Percentiles rank a stretch among this genome's conserved stretches.
These are phyloP conservation scores for Elaeidobius kamerunicus DNA, from an alignment of 2,888 invertebrate species.

Conservation along the genomic window DNA sequence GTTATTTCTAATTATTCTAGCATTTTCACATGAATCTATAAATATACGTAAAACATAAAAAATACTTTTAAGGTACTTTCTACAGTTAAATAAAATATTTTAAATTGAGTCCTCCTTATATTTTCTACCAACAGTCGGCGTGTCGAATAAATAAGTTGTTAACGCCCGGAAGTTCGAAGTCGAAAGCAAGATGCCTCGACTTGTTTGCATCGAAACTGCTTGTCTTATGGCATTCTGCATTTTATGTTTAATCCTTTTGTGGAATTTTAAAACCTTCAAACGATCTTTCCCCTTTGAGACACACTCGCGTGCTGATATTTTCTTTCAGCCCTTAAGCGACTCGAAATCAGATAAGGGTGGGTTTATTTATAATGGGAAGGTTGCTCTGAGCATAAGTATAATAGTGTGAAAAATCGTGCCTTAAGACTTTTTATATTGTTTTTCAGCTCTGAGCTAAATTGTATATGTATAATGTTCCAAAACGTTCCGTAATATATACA, in stretches of 20 bases:
- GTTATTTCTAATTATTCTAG: neutral
- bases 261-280: slow-evolving; percentile 23
- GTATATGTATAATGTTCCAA: no score
- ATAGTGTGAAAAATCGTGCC: neutral
- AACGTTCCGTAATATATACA: no score
- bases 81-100: neutral
- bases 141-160: slow-evolving; percentile 19
- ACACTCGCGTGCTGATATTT: slow-evolving; percentile 9
- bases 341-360: neutral
- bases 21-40: no score
- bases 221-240: slow-evolving; percentile 16
- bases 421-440: no score
- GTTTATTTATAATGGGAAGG: neutral
- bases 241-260: slow-evolving; percentile 13
- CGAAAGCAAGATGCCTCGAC: slow-evolving; percentile 12
- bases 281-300: neutral
- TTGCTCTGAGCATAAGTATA: neutral
- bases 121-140: slow-evolving; percentile 3
- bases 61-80: neutral
- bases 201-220: slow-evolving; percentile 16
- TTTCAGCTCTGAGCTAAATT: no score
- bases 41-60: neutral
- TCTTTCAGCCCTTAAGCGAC: slow-evolving; percentile 5
- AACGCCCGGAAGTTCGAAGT: slow-evolving; percentile 4
- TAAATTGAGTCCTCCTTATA: neutral